Base-by-base conservation (phyloP, 1,140 invertebrate genomes). In the Vanessa tameamea region DNA sequence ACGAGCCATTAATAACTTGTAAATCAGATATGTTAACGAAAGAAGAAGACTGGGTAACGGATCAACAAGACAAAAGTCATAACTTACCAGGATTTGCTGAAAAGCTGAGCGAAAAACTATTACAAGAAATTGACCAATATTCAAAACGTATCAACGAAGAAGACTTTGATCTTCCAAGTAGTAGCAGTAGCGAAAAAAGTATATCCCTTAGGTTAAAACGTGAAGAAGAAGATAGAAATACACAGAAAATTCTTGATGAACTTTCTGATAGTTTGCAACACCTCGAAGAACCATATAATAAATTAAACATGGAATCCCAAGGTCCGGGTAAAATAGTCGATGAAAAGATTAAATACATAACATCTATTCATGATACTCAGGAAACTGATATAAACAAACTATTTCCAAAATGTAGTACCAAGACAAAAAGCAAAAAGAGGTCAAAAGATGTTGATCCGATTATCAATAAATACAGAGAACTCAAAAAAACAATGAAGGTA, bases 21-120 rank as follows among this genome's bases (percentile, higher is more conserved):
- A 93, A 93, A 76, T 93, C 93, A 8, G 93, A 93, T 66, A 93
- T 93, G 84, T 69, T 93, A 26, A 79, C 83, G 47, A 93, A 90
- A 77, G 90, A 92, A 75, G 94, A 94, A 43, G 93, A 94, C 26
- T 92, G 92, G 76, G 87, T 92, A 31, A 89, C 90, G 0, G 95
- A 95, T 77, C 94, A 95, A 82, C 94, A 95, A 82, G 95, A 96
- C 73, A 94, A 94, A 66, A 92, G 94, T 71, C 94, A 95, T 78
- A 95, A 97, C 84, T 90, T 97, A 55, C 95, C 95, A 3, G 96
- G 96, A 78, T 97, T 97, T 78, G 96, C 96, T 1, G 96, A 97
- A 81, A 96, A 96, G 83, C 85, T 96, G 6, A 94, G 94, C 67
- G 96, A 96, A 81, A 96, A 96, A 81, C 88, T 97, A 47, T 93